Base-by-base conservation (phyloP, 2,113 vertebrate species). In the Python bivittatus region DNA sequence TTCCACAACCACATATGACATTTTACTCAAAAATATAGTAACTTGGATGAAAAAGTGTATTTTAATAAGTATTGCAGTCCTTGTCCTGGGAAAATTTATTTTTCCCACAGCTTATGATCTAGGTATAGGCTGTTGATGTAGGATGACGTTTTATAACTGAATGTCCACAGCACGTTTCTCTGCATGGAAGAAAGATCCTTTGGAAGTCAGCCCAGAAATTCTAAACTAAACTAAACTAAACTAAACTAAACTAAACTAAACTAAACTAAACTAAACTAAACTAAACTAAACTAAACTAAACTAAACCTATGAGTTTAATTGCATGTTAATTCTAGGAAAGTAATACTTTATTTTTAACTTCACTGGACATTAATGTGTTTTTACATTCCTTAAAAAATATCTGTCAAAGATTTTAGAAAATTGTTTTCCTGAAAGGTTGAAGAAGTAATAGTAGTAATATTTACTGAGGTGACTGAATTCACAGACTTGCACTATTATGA, bases 201-300 rank as follows among this genome's bases (percentile, higher is more conserved):
- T 83, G 42, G 52, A 83, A 92, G 92, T 86, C 64, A 94, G 94
- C 61, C 87, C 88, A 84, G 91, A 89, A 96, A 94, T 0, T 42
- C 88, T 93, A 94, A 94, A 95, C 95, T 95, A 96, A 96, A 97
- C 96, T 96, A 96, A 96, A 92, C 29, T 15, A 68, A n/a, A 68
- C 64, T 48, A 48, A 48, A 48, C 48, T n/a, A n/a, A n/a, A n/a
- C 29, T 15, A 68, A n/a, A 68, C 29, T 29, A 68, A 68, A 68
- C 11, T 1, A 68, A 68, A 33, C 11, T 93, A 94, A 94, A 95
- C 95, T 95, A 96, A 96, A 97, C 96, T 96, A 96, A 96, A 92
- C 29, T 15, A 68, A n/a, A 68, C 64, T 48, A 48, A 48, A 48
- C 29, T 15, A 68, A n/a, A 68, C 29, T 29, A 68, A 68, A 68